Percentiles rank a stretch among this genome's conserved stretches.
Evolutionary conservation across 2,113 vertebrate genomes (phyloP).

Genomic region (Eulemur rufifrons): DNA sequence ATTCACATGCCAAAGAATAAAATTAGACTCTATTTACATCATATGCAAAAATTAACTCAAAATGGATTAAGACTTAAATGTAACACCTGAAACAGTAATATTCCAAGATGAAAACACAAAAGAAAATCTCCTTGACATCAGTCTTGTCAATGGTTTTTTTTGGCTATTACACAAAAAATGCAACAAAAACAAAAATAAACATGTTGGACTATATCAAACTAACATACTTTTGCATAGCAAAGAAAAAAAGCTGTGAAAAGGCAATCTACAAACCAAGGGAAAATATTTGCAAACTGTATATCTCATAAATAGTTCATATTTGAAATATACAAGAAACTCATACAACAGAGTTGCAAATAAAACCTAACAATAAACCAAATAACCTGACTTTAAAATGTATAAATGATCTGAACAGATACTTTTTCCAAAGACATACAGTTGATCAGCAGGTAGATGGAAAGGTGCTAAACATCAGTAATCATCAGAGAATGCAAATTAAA

Average conservation of each 20-base stretch:
- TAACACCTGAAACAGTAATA: background rate
- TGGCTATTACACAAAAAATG: background rate
- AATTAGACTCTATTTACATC: background rate
- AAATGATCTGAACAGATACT: background rate
- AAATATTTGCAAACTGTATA: background rate
- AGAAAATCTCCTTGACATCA: background rate
- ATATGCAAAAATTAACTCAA: background rate
- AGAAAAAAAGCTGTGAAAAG: background rate
- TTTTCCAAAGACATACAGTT: background rate
- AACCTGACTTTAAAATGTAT: background rate
- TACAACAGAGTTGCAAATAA: background rate
- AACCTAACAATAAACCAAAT: background rate
- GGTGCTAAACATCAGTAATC: background rate
- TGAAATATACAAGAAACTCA: background rate
- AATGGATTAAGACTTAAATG: background rate
- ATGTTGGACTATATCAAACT: background rate
- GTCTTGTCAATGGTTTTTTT: background rate
- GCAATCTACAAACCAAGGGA: background rate
- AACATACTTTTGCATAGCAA: background rate
- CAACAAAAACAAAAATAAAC: background rate
- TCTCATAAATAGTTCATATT: background rate
- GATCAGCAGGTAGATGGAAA: background rate
- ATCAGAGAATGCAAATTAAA: background rate
- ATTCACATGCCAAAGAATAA: background rate
- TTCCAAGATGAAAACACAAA: background rate